A percentile compares a stretch with the other conserved stretches of the same genome.
Conservation (phyloP, 2,113 vertebrate species). For the Cephalopterus ornatus region DNA sequence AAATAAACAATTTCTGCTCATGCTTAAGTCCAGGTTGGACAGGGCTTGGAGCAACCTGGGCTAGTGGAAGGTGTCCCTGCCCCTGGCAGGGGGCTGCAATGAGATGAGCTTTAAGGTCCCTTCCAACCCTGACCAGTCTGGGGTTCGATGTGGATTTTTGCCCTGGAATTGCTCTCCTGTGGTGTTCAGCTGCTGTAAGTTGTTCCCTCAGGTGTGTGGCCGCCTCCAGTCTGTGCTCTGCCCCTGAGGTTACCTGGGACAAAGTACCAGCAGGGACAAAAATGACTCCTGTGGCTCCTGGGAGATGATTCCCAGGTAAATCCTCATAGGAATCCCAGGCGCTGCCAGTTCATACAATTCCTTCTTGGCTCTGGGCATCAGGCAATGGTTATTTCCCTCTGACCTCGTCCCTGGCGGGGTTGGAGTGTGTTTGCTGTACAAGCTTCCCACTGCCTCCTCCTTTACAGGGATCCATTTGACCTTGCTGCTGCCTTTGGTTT, state of each 20-base stretch:
- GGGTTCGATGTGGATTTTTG: not conserved
- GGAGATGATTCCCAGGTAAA: not conserved
- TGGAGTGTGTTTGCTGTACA: not conserved
- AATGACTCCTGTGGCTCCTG: not conserved
- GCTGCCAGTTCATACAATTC: not conserved
- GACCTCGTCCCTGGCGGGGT: not conserved
- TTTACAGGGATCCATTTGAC: not conserved
- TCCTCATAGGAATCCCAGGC: not conserved
- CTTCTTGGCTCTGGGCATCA: not conserved
- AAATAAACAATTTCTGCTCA: not conserved
- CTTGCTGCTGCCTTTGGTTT: not conserved
- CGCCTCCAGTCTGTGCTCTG: not conserved
- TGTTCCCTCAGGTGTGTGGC: not conserved
- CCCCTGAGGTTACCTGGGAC: too few species aligned
- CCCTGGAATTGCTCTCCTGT: not conserved
- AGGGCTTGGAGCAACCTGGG: not conserved
- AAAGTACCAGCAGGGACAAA: not conserved
- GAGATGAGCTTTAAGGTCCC: not conserved
- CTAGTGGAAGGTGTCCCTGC: rapidly evolving
- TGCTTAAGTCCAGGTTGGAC: rapidly evolving
- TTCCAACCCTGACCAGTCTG: not conserved
- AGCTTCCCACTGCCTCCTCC: not conserved
- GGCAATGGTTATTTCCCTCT: not conserved
- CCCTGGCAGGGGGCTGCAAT: not conserved
- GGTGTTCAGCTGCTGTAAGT: not conserved